Conservation (phyloP, 2,113 vertebrate species). For the Jacana jacana region DNA sequence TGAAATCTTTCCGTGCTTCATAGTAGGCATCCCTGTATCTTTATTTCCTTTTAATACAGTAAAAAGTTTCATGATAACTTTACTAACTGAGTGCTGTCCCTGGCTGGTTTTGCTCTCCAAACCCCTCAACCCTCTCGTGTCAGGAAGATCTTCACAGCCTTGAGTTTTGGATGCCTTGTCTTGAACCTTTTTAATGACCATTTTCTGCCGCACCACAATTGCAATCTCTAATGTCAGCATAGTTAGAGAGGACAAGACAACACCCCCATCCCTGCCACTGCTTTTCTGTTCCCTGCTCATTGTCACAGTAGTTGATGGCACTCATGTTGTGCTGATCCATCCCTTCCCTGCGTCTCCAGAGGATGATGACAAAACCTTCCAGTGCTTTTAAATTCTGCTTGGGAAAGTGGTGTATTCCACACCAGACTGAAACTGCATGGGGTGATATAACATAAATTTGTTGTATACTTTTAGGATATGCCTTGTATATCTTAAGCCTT, state of each 20-base stretch:
- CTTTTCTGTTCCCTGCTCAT: neutral
- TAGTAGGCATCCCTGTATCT: neutral
- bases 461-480: neutral
- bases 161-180: neutral
- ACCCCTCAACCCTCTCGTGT: too few species aligned
- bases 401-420: neutral
- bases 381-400: neutral
- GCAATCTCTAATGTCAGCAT: neutral
- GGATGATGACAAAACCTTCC: neutral
- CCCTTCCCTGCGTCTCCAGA: neutral
- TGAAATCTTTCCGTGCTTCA: neutral
- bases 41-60: neutral
- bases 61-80: neutral
- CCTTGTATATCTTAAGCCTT: neutral
- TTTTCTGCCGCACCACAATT: neutral
- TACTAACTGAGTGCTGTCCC: neutral
- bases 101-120: neutral
- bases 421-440: neutral
- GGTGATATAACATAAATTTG: neutral
- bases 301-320: neutral
- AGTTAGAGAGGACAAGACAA: neutral
- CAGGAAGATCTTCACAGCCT: neutral
- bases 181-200: neutral
- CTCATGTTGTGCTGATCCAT: neutral
- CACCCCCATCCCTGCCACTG: neutral